Percentiles rank a stretch among this genome's conserved stretches.
phyloP scores from a whole-genome alignment of 2,888 invertebrate species.

The Notodonta dromedarius region DNA sequence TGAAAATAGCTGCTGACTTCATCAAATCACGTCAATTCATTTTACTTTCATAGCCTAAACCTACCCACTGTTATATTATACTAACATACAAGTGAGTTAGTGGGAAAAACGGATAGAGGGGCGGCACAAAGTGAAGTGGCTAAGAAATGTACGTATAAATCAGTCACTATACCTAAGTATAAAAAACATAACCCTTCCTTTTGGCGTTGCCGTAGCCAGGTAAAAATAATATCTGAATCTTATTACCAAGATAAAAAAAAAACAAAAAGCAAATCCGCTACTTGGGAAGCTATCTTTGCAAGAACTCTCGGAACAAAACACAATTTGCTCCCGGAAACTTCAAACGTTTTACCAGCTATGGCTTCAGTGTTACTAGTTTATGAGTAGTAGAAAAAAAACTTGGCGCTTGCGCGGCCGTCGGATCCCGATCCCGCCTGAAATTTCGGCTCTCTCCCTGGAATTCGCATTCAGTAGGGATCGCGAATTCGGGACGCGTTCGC shows the following conservation, averaged over 20 bases:
- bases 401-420: constrained; percentile 48
- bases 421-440: constrained; percentile 27
- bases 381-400: constrained; percentile 5
- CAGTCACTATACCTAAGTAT: too few relatives aligned
- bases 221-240: constrained; percentile 1
- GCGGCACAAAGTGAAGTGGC: too few relatives aligned
- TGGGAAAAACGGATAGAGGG: too few relatives aligned
- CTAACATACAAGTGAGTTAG: too few relatives aligned
- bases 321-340: constrained; percentile 10
- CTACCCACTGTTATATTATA: too few relatives aligned
- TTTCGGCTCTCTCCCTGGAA: background rate
- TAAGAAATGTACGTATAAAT: too few relatives aligned
- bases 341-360: constrained; percentile 12
- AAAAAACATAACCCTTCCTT: too few relatives aligned
- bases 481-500: constrained; percentile 16
- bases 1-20: too few relatives aligned
- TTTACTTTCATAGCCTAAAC: too few relatives aligned
- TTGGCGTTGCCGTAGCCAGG: too few relatives aligned
- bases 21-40: too few relatives aligned
- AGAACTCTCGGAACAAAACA: constrained; percentile 3
- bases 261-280: background rate
- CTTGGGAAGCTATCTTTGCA: constrained; percentile 2
- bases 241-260: background rate
- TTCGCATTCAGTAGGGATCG: constrained; percentile 21
- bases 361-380: constrained; percentile 12